phyloP scores from a whole-genome alignment of 2,888 invertebrate species.

The Lordiphosa fenestrarum region DNA sequence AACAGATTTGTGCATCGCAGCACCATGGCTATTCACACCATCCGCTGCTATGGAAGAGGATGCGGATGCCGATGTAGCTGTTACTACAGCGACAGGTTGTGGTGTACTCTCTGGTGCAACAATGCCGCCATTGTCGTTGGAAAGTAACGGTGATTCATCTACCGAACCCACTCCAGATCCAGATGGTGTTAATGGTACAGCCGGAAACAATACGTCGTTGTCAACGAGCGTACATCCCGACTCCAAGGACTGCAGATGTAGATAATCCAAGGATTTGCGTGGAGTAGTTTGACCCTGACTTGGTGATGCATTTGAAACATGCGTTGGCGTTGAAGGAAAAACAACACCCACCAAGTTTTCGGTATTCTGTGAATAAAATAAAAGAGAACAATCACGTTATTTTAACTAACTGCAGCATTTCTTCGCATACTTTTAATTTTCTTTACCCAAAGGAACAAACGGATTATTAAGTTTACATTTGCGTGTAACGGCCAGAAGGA shows the following conservation, averaged over 20 bases:
- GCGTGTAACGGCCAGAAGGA: too few species aligned
- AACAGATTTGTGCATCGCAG: conserved; percentile 18
- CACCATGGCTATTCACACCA: conserved; percentile 7
- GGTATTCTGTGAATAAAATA: conserved; percentile 83
- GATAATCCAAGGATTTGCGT: conserved; percentile 85
- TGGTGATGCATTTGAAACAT: conserved; percentile 77
- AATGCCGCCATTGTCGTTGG: conserved; percentile 17
- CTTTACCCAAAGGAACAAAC: too few species aligned
- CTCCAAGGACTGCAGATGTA: conserved; percentile 81
- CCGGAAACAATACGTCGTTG: conserved; percentile 36
- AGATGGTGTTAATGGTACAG: conserved; percentile 29
- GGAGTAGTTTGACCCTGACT: conserved; percentile 85
- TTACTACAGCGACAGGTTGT: conserved; percentile 11
- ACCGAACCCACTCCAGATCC: conserved; percentile 26
- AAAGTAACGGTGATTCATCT: conserved; percentile 18
- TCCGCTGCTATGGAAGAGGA: conserved; percentile 13
- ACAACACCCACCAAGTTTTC: conserved; percentile 87
- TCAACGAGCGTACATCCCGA: conserved; percentile 32
- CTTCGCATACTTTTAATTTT: too few species aligned
- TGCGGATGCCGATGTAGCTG: neutral
- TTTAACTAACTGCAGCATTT: too few species aligned
- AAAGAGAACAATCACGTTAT: conserved; percentile 15
- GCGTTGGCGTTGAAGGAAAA: conserved; percentile 84
- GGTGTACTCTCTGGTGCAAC: conserved; percentile 5
- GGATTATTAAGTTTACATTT: too few species aligned